These are phyloP conservation scores for Callithrix jacchus DNA, from an alignment of 2,113 vertebrate species.

Conservation along the genomic window DNA sequence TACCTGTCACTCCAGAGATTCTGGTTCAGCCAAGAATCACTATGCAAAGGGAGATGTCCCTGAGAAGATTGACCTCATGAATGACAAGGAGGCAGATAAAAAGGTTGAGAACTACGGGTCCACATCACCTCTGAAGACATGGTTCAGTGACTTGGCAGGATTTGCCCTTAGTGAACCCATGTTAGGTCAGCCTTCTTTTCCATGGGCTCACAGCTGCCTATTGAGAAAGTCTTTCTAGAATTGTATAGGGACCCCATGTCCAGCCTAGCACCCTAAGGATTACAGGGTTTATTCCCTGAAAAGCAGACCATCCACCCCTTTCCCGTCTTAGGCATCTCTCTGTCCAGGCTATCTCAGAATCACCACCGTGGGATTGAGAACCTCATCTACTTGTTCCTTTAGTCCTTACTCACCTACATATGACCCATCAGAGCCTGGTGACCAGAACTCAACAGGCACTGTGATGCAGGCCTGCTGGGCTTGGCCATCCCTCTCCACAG, in stretches of 20 bases:
- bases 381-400: background rate
- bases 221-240: background rate
- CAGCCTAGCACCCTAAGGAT: background rate
- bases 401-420: background rate
- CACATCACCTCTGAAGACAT: background rate
- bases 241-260: background rate
- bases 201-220: background rate
- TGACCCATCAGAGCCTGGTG: background rate
- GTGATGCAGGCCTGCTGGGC: background rate
- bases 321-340: background rate
- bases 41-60: too few relatives aligned
- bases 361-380: background rate
- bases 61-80: background rate
- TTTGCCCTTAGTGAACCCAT: background rate
- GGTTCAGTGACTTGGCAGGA: background rate
- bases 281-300: background rate
- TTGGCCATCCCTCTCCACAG: fast-evolving
- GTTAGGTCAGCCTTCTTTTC: background rate
- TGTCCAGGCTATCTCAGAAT: background rate
- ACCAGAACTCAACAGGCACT: background rate
- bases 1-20: background rate
- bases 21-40: fast-evolving
- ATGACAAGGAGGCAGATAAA: background rate
- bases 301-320: background rate
- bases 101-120: background rate